A percentile compares a stretch with the other conserved stretches of the same genome.
These are phyloP conservation scores for Geotrupes spiniger DNA, from an alignment of 2,888 invertebrate genomes.

Conservation along the genomic window DNA sequence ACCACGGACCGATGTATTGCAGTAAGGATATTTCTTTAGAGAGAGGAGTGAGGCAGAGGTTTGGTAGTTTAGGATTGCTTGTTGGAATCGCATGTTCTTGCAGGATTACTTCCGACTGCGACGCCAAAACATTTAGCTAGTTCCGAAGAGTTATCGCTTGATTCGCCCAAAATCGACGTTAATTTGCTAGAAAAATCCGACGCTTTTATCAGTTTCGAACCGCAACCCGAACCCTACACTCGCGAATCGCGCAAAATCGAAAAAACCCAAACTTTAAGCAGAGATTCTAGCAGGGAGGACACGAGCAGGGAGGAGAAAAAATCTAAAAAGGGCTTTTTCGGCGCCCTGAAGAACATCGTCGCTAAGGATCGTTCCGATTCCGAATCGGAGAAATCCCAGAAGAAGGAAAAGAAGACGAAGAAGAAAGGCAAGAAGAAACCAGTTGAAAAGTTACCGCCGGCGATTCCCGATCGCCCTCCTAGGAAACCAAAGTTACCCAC, in stretches of 20 bases:
- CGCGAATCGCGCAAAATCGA: constrained; percentile 23
- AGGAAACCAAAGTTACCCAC: constrained; percentile 44
- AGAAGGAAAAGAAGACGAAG: constrained; percentile 29
- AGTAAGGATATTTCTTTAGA: constrained; percentile 46
- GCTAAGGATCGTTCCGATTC: constrained; percentile 47
- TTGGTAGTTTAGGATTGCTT: constrained; percentile 48
- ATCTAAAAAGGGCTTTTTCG: constrained; percentile 45
- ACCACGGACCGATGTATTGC: constrained; percentile 30
- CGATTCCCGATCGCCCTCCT: constrained; percentile 36
- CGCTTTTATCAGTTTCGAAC: constrained; percentile 46
- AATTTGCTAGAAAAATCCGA: constrained; percentile 37
- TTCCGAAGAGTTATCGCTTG: constrained; percentile 38
- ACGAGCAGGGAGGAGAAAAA: constrained; percentile 42
- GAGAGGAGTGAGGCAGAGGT: constrained; percentile 30
- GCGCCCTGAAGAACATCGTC: constrained; percentile 47
- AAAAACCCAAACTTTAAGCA: constrained; percentile 26
- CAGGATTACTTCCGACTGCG: constrained; percentile 50
- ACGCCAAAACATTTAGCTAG: constrained; percentile 44
- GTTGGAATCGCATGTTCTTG: constrained; percentile 51
- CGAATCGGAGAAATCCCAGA: constrained; percentile 46
- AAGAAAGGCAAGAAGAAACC: constrained; percentile 18
- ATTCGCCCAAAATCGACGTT: constrained; percentile 21
- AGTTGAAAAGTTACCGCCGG: constrained; percentile 20
- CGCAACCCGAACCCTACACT: constrained; percentile 42
- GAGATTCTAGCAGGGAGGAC: constrained; percentile 31